Evolutionary conservation across 2,797 vertebrate species (phyloP), one percentile per base, ranked within the genome.

Genomic region (Siniperca scherzeri): DNA sequence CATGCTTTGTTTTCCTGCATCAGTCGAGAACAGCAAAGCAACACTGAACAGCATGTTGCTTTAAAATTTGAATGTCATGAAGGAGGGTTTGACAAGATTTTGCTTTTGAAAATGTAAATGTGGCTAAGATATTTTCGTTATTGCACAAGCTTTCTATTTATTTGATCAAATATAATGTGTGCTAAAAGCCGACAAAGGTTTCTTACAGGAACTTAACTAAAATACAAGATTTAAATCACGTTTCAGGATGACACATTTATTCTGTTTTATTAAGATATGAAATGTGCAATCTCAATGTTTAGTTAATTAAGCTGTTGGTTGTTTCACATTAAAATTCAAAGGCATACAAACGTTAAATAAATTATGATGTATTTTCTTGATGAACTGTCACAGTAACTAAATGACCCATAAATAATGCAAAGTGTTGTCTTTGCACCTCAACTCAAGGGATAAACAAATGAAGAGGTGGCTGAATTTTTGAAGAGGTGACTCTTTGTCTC

Each of bases 351-450:
- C 11, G 2, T 77, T 38, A 70, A 55, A 62, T 65, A 53, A 64
- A 53, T 72, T 21, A 62, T 11, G 14, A 64, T 36, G 21, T n/a
- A 38, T 71, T 70, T 67, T 25, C 59, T 30, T 53, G 52, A 86
- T 56, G 25, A 65, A 27, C 42, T 50, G 62, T 52, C 70, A 78
- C 14, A 19, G 7, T 40, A 22, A 84, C 16, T 59, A 70, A 77
- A 74, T 44, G 65, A 60, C 8, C 22, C 13, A 77, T 77, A 53
- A 69, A 70, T 81, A 73, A 77, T 74, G 59, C 22, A 80, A 3
- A 11, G 30, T 42, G 14, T 17, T 38, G 48, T 66, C 19, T 72
- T 40, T 73, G 30, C 42, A 36, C 21, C 14, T 56, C 46, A 36
- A 21, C 22, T 50, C 25, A 12, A 53, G 52, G n/a, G 64, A 50